A percentile compares a stretch with the other conserved stretches of the same genome.
phyloP scores from a whole-genome alignment of 2,113 vertebrate species.

The Pollachius pollachius region DNA sequence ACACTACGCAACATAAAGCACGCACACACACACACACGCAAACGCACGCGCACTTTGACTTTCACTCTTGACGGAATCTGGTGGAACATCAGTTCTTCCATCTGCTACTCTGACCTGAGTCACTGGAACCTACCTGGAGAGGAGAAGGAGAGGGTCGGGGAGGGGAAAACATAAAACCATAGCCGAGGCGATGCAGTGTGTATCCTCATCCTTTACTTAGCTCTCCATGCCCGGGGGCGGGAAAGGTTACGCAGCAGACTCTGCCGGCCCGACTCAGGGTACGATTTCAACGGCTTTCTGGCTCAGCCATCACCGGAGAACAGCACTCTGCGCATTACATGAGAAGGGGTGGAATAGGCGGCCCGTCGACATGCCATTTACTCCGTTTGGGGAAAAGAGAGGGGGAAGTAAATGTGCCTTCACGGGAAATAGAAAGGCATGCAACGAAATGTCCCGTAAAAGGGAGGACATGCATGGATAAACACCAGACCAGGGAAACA shows the following conservation, averaged over 20 bases:
- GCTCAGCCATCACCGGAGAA: not conserved
- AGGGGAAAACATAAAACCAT: conserved; percentile 28
- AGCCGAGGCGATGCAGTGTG: conserved; percentile 61
- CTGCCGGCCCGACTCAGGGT: conserved; percentile 19
- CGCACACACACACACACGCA: not conserved
- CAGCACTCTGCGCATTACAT: not conserved
- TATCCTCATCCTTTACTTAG: conserved; percentile 60
- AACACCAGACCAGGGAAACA: not conserved
- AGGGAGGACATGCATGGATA: not conserved
- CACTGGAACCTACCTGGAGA: conserved; percentile 54
- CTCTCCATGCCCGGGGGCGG: conserved; percentile 52
- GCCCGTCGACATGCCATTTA: too few relatives aligned
- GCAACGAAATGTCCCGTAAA: not conserved
- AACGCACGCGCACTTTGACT: conserved; percentile 8
- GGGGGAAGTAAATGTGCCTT: too few relatives aligned
- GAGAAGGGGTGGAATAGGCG: not conserved
- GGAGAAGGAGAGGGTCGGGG: not conserved
- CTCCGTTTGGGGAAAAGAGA: too few relatives aligned
- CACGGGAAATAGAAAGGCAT: not conserved
- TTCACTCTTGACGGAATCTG: conserved; percentile 40
- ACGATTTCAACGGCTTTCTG: not conserved
- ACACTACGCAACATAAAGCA: not conserved
- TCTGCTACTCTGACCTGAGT: conserved; percentile 61
- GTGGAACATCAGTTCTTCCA: conserved; percentile 48
- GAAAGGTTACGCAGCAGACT: conserved; percentile 60